Percentiles rank a stretch among this genome's conserved stretches.
These are phyloP conservation scores for Lerema accius DNA, from an alignment of 1,140 invertebrate species.

Conservation along the genomic window DNA sequence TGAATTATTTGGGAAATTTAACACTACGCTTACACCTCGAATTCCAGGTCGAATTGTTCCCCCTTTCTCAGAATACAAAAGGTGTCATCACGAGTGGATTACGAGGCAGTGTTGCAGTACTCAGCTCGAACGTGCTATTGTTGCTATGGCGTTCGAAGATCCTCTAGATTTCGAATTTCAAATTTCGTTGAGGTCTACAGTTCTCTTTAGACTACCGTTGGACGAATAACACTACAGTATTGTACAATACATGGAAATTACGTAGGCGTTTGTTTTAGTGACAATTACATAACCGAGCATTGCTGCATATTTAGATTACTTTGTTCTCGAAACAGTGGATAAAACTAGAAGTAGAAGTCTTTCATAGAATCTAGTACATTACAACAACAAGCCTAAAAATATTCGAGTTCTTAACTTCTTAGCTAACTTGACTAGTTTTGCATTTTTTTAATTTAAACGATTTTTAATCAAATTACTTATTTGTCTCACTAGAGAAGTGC, in stretches of 20 bases:
- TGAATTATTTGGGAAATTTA: constrained; percentile 56
- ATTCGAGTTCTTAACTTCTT: too few species aligned
- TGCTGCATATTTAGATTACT: too few species aligned
- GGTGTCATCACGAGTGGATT: constrained; percentile 16
- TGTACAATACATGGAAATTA: constrained; percentile 3
- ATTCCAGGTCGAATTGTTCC: constrained; percentile 19
- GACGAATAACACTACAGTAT: constrained; percentile 9
- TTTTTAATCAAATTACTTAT: too few species aligned
- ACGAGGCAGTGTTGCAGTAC: constrained; percentile 15
- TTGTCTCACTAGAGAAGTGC: background rate
- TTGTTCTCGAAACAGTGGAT: too few species aligned
- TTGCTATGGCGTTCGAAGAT: constrained; percentile 26
- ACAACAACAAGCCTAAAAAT: too few species aligned
- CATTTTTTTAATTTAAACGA: too few species aligned
- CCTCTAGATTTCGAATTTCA: constrained; percentile 24
- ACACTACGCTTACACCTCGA: constrained; percentile 51
- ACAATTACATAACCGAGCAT: too few species aligned
- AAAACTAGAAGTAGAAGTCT: too few species aligned
- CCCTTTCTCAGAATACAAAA: constrained; percentile 17
- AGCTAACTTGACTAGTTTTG: too few species aligned
- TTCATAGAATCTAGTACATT: too few species aligned
- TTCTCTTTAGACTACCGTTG: constrained; percentile 27
- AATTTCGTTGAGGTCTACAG: constrained; percentile 26
- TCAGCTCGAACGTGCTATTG: constrained; percentile 28
- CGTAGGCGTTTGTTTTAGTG: constrained; percentile 10